Base-by-base conservation (phyloP, 2,888 invertebrate genomes). In the Pyrrhosoma nymphula region DNA sequence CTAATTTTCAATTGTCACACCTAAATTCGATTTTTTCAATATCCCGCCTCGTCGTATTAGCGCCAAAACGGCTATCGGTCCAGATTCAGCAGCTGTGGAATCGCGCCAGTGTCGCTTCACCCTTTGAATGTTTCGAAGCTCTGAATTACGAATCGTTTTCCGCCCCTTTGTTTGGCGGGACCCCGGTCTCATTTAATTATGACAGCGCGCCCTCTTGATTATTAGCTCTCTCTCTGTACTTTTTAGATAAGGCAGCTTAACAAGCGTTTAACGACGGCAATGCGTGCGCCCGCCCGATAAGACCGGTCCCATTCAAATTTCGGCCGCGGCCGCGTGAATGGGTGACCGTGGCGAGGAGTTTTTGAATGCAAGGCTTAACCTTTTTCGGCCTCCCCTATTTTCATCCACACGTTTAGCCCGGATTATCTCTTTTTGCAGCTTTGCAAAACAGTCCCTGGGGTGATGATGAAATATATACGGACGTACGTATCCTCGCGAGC, bases 191-290 rank as follows among this genome's bases (percentile, higher is more conserved):
- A 82, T 82, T 30, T 35, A 82, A 82, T 30, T 82, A 35, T 82
- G 82, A 82, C 82, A 35, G 16, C 35, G 3, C 30, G 82, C 82
- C n/a, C 82, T 82, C 47, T 69, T 16, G 69, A 82, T 35, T 35
- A 35, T 35, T 82, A 18, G 82, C 30, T 12, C 35, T 23, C 10
- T 18, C 82, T 82, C 82, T 82, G 82, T 82, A 35, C 82, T 82
- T 82, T 35, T 35, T 82, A 82, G 82, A 82, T 82, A 82, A 82
- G 82, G 35, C 82, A 35, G 35, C 82, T 82, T 82, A 35, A 82
- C 82, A 82, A 82, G 82, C 30, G 69, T 69, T 69, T 35, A 82
- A 35, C 30, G 35, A 35, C 16, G 14, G 82, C 16, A 35, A 35
- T 35, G 82, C 35, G 30, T 82, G 82, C 14, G 16, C 16, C 26